Evolutionary conservation across 2,113 vertebrate genomes (phyloP).

Genomic region (Podiceps cristatus): DNA sequence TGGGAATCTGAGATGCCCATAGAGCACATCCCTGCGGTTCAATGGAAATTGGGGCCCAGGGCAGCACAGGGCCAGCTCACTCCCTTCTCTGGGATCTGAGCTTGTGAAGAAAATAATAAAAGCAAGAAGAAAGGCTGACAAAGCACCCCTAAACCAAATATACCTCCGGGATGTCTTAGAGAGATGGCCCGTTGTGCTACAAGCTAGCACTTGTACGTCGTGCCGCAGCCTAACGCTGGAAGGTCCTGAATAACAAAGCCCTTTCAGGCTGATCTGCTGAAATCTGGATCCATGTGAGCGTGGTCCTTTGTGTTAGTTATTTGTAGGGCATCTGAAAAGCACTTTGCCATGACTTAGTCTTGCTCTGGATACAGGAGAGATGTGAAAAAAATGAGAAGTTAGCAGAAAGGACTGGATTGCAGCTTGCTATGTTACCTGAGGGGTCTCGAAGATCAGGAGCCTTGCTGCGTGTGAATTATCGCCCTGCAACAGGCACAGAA

Average conservation of each 20-base stretch:
- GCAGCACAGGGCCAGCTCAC: neutral
- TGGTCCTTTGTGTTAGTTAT: rapidly evolving
- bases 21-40: rapidly evolving
- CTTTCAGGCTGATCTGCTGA: neutral
- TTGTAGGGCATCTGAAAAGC: neutral
- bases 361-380: neutral
- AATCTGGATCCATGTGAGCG: neutral
- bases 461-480: neutral
- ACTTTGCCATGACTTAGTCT: neutral
- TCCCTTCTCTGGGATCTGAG: neutral
- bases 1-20: neutral
- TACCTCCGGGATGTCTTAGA: neutral
- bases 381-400: neutral
- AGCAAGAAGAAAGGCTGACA: neutral
- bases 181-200: no score
- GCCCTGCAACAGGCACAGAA: neutral
- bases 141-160: neutral
- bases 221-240: no score
- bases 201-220: rapidly evolving
- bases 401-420: neutral
- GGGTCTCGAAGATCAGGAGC: neutral
- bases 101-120: neutral
- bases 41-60: rapidly evolving
- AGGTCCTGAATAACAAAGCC: neutral
- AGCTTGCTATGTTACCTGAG: neutral